Conservation (phyloP, 2,113 vertebrate species). For the Ceuthmochares aereus region DNA sequence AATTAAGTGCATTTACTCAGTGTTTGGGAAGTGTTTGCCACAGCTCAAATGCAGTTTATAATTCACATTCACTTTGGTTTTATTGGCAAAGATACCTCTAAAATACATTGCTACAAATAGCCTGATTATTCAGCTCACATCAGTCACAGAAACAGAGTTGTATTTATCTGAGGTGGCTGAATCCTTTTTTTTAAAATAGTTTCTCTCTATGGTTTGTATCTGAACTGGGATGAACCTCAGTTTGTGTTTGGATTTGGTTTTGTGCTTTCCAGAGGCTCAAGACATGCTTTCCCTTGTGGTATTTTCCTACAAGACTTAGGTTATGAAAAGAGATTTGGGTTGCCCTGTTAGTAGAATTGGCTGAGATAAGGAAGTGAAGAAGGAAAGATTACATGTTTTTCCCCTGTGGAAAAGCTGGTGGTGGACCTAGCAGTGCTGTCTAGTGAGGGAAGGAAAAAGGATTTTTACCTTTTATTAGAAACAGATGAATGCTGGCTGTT, state of each 20-base stretch:
- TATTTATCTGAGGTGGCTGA: neutral
- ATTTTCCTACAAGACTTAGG: neutral
- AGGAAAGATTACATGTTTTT: neutral
- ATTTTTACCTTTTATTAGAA: conserved; percentile 16
- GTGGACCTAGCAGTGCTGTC: neutral
- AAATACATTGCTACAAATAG: neutral
- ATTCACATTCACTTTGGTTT: neutral
- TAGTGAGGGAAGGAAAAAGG: neutral
- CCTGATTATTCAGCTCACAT: neutral
- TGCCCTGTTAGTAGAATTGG: neutral
- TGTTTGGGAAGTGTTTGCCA: neutral
- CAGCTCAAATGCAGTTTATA: neutral
- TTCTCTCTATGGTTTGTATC: neutral
- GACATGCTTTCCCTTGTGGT: neutral
- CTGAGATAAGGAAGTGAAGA: neutral
- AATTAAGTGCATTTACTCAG: neutral
- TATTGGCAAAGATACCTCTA: neutral
- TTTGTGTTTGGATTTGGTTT: conserved; percentile 11
- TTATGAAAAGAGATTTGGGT: neutral
- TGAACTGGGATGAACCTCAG: neutral
- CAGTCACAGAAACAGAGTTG: neutral
- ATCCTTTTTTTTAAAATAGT: neutral
- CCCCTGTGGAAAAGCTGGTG: neutral
- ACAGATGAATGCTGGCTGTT: neutral
- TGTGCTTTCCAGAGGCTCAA: neutral